These are phyloP conservation scores for Drosophila austrosaltans DNA, from an alignment of 2,888 invertebrate species.

Conservation along the genomic window DNA sequence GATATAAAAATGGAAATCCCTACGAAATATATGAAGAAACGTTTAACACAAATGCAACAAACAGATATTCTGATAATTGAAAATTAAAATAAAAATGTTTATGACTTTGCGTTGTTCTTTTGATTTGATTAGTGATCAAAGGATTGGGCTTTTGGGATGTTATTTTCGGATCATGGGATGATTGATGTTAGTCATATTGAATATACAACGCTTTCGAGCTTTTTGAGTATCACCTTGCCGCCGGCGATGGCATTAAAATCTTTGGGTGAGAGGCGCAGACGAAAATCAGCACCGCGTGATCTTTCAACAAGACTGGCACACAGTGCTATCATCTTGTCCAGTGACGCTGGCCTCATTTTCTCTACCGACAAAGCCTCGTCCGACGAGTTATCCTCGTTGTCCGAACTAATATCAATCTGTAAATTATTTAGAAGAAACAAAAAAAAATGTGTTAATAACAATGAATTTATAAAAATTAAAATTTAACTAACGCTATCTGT, in stretches of 20 bases:
- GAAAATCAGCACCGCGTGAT: constrained; percentile 90
- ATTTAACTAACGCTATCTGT: constrained; percentile 87
- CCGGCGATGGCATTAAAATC: constrained; percentile 93
- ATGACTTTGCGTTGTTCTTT: not conserved
- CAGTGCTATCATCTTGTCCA: constrained; percentile 97
- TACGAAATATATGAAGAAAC: constrained; percentile 81
- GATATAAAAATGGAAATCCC: constrained; percentile 96
- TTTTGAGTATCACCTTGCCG: constrained; percentile 87
- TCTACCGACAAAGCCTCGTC: constrained; percentile 85
- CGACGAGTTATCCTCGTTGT: constrained; percentile 84
- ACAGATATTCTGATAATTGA: constrained; percentile 16
- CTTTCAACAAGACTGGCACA: constrained; percentile 95
- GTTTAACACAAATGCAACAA: constrained; percentile 33
- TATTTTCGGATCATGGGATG: constrained; percentile 38
- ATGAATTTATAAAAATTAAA: not conserved
- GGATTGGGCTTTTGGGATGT: constrained; percentile 20
- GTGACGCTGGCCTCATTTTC: constrained; percentile 93
- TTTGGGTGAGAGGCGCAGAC: constrained; percentile 89
- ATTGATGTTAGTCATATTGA: constrained; percentile 33
- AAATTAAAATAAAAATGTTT: constrained; percentile 23
- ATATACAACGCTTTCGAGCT: constrained; percentile 45
- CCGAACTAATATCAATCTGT: constrained; percentile 83
- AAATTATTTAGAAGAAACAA: not conserved
- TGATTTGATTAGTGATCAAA: constrained; percentile 8
- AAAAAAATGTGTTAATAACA: not conserved